A percentile compares a stretch with the other conserved stretches of the same genome.
Evolutionary conservation across 2,888 invertebrate species (phyloP).

Genomic region (Cataglyphis altisquamis): DNA sequence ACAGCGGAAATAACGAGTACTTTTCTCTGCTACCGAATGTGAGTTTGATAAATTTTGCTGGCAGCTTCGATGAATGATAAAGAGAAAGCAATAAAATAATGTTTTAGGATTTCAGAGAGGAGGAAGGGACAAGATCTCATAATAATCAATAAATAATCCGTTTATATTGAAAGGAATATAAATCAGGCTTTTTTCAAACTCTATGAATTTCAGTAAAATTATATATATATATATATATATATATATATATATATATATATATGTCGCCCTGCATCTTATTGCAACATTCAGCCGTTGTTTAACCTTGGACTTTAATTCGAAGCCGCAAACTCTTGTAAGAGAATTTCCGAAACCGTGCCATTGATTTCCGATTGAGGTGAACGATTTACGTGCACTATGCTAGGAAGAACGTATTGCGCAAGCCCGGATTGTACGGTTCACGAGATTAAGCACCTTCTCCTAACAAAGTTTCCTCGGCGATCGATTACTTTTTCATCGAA

Average conservation of each 20-base stretch:
- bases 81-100: conserved; percentile 42
- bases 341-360: conserved; percentile 45
- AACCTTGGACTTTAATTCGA: conserved; percentile 49
- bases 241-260: background rate
- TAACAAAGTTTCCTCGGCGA: conserved; percentile 44
- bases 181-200: conserved; percentile 26
- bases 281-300: conserved; percentile 26
- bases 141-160: conserved; percentile 4
- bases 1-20: conserved; percentile 33
- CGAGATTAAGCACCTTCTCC: conserved; percentile 57
- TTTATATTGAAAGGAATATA: conserved; percentile 19
- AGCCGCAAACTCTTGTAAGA: conserved; percentile 39
- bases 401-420: conserved; percentile 23
- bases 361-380: conserved; percentile 50
- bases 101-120: conserved; percentile 1
- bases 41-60: conserved; percentile 36
- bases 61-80: conserved; percentile 34
- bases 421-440: conserved; percentile 40
- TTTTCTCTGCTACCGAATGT: conserved; percentile 23
- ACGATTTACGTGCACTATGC: conserved; percentile 41
- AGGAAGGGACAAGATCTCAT: background rate
- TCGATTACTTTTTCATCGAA: conserved; percentile 55
- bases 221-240: background rate
- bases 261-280: background rate
- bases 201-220: conserved; percentile 3